These are phyloP conservation scores for Fopius arisanus DNA, from an alignment of 1,140 invertebrate genomes.

Conservation along the genomic window DNA sequence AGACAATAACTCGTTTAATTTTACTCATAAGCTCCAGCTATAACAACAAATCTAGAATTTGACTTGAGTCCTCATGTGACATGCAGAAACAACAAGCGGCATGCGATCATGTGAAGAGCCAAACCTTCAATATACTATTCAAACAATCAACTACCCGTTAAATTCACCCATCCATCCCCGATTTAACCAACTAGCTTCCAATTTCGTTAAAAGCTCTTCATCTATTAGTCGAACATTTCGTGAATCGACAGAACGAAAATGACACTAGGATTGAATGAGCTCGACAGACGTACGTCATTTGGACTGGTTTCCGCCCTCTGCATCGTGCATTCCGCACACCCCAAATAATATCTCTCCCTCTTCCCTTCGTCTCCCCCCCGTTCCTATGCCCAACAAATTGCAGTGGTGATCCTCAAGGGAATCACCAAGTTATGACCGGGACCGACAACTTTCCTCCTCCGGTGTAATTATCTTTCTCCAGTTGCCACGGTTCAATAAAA, in stretches of 20 bases:
- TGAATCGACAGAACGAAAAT: background rate
- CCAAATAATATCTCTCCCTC: conserved; percentile 46
- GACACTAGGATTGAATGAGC: background rate
- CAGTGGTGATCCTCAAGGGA: conserved; percentile 46
- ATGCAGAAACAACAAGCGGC: too few relatives aligned
- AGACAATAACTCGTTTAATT: too few relatives aligned
- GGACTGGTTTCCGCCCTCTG: conserved; percentile 28
- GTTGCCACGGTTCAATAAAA: conserved; percentile 31
- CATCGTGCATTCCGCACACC: conserved; percentile 47
- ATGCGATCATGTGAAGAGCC: too few relatives aligned
- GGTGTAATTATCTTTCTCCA: conserved; percentile 57
- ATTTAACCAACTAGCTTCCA: too few relatives aligned
- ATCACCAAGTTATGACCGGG: conserved; percentile 56
- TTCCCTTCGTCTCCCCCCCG: conserved; percentile 17
- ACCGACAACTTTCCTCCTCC: conserved; percentile 55
- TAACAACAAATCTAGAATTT: too few relatives aligned
- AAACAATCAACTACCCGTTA: too few relatives aligned
- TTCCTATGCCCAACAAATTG: conserved; percentile 51
- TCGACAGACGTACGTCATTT: conserved; percentile 48
- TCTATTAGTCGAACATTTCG: too few relatives aligned
- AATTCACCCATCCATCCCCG: too few relatives aligned
- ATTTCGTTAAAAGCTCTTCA: too few relatives aligned
- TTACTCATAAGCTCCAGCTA: too few relatives aligned
- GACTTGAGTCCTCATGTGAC: too few relatives aligned
- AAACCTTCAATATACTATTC: too few relatives aligned